Conservation (phyloP, 2,113 vertebrate genomes). For the Xiphophorus maculatus region DNA sequence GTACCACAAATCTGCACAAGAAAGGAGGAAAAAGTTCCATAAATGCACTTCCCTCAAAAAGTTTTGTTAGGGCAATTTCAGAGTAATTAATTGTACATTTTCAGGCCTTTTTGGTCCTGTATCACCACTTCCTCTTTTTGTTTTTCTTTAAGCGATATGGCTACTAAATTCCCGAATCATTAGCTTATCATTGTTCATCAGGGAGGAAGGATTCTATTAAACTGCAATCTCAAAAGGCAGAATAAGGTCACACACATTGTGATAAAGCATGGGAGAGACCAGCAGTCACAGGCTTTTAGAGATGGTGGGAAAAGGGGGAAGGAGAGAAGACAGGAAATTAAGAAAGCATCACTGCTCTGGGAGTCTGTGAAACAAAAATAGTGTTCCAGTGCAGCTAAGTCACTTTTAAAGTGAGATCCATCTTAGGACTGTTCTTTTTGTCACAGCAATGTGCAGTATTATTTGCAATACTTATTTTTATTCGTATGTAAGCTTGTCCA, state of each 20-base stretch:
- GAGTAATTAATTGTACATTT: slow-evolving; percentile 16
- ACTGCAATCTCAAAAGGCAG: slow-evolving; percentile 48
- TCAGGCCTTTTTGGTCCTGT: slow-evolving; percentile 3
- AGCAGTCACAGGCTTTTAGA: slow-evolving; percentile 49
- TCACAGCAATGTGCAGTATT: no score
- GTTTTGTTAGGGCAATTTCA: slow-evolving; percentile 16
- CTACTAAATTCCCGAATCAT: slow-evolving; percentile 60
- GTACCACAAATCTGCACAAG: neutral
- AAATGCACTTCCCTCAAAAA: slow-evolving; percentile 16
- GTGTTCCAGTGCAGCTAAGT: slow-evolving; percentile 1
- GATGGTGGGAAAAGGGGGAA: slow-evolving; percentile 52
- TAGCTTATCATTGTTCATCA: slow-evolving; percentile 71
- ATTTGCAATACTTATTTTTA: no score
- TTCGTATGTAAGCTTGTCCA: no score
- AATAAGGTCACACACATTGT: slow-evolving; percentile 48
- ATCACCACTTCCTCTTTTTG: slow-evolving; percentile 26
- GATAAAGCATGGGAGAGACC: slow-evolving; percentile 50
- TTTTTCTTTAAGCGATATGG: slow-evolving; percentile 30
- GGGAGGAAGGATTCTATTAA: slow-evolving; percentile 72
- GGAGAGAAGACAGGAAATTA: slow-evolving; percentile 57
- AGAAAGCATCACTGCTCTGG: slow-evolving; percentile 38
- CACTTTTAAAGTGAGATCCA: neutral
- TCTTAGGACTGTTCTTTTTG: neutral
- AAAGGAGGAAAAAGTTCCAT: neutral
- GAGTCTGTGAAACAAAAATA: slow-evolving; percentile 29